Conservation (phyloP, 2,113 vertebrate genomes). For the Corynorhinus townsendii region DNA sequence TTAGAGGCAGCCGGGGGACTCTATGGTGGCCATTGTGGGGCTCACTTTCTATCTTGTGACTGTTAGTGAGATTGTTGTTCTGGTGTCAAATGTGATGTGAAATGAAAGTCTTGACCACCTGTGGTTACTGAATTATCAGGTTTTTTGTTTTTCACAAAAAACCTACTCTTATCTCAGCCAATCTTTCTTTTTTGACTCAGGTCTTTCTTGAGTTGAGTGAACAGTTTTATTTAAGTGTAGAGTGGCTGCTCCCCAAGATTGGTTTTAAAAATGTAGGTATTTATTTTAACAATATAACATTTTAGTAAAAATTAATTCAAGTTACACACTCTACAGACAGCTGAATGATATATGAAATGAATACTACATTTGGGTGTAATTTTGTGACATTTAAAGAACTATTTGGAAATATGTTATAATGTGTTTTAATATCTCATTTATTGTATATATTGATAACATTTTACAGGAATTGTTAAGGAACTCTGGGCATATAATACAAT, state of each 20-base stretch:
- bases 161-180: neutral
- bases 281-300: neutral
- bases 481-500: neutral
- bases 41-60: neutral
- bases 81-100: slow-evolving; percentile 37
- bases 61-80: neutral
- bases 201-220: neutral
- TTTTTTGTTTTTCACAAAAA: neutral
- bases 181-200: slow-evolving; percentile 35
- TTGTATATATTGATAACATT: neutral
- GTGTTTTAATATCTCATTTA: neutral
- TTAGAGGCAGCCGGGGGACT: neutral
- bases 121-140: slow-evolving; percentile 34
- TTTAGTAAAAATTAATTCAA: slow-evolving; percentile 1
- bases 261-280: neutral
- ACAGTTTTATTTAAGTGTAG: neutral
- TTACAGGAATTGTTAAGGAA: neutral
- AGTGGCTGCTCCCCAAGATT: neutral
- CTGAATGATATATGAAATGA: neutral
- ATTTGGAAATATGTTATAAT: neutral
- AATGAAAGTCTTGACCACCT: neutral
- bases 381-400: neutral
- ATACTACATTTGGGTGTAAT: neutral
- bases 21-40: neutral
- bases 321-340: neutral